phyloP scores from a whole-genome alignment of 2,797 vertebrate species.

The Harpagifer antarcticus region DNA sequence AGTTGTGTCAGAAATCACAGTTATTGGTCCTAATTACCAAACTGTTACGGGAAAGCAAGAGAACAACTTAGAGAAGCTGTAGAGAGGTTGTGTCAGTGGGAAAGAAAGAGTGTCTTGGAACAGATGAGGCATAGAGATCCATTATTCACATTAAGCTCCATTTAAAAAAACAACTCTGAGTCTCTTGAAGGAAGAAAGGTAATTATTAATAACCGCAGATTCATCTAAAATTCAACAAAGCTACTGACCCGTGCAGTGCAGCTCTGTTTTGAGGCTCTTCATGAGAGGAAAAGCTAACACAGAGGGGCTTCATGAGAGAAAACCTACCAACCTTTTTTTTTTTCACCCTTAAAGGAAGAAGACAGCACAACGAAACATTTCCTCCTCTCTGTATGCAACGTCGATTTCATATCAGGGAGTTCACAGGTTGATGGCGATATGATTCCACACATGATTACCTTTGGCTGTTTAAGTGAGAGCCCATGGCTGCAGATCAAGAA shows the following conservation, averaged over 20 bases:
- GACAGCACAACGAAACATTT: conserved; percentile 21
- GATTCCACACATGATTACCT: conserved; percentile 52
- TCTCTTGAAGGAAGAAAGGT: conserved; percentile 46
- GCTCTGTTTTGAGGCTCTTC: conserved; percentile 23
- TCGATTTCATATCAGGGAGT: conserved; percentile 38
- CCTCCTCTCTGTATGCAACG: not conserved
- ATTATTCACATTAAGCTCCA: conserved; percentile 61
- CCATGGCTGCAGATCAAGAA: conserved; percentile 66
- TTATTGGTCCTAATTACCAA: conserved; percentile 74
- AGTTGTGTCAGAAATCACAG: conserved; percentile 43
- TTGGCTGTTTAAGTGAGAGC: conserved; percentile 41
- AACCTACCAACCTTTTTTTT: conserved; percentile 5
- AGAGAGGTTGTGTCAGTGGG: not conserved
- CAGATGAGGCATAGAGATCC: conserved; percentile 45
- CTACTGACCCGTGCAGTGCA: conserved; percentile 41
- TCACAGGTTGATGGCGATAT: conserved; percentile 46
- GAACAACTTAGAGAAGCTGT: conserved; percentile 42
- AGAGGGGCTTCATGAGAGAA: not conserved
- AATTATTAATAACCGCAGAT: conserved; percentile 46
- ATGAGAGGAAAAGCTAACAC: conserved; percentile 6
- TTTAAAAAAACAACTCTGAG: conserved; percentile 39
- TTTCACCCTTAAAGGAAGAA: conserved; percentile 21
- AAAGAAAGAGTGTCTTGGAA: conserved; percentile 22
- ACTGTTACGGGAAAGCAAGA: conserved; percentile 44
- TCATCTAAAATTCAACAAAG: conserved; percentile 57